Evolutionary conservation across 1,140 invertebrate species (phyloP).

Genomic region (Pinna nobilis): DNA sequence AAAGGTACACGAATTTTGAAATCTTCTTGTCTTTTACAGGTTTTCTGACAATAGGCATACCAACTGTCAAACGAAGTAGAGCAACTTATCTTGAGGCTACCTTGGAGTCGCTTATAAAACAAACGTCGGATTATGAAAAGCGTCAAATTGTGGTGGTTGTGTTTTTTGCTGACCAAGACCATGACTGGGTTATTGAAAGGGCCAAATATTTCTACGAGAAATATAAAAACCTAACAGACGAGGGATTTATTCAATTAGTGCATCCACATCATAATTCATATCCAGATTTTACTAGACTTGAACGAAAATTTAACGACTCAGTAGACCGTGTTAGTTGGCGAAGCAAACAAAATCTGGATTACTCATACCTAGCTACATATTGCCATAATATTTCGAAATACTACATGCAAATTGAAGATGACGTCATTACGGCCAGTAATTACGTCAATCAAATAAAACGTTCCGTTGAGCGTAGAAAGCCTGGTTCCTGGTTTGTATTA

Average conservation of each 20-base stretch:
- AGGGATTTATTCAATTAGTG: constrained; percentile 90
- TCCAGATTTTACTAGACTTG: constrained; percentile 82
- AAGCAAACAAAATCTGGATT: constrained; percentile 73
- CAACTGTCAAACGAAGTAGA: constrained; percentile 54
- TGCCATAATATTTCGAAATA: constrained; percentile 66
- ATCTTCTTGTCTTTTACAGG: constrained; percentile 48
- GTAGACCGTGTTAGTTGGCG: constrained; percentile 83
- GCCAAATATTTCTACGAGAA: constrained; percentile 81
- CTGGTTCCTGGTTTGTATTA: constrained; percentile 88
- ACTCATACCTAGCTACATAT: constrained; percentile 70
- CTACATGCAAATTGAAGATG: constrained; percentile 74
- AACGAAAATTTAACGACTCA: constrained; percentile 88
- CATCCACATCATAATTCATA: constrained; percentile 88
- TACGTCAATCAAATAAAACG: constrained; percentile 64
- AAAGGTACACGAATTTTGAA: too few species aligned
- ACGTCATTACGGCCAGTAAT: constrained; percentile 60
- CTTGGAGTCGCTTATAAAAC: constrained; percentile 49
- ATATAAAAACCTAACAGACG: constrained; percentile 83
- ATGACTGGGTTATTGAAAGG: constrained; percentile 24
- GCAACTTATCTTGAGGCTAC: constrained; percentile 54
- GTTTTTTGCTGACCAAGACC: constrained; percentile 57
- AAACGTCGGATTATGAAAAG: constrained; percentile 47
- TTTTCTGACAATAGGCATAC: constrained; percentile 66
- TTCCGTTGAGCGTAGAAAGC: constrained; percentile 55
- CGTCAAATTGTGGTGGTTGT: constrained; percentile 55